Base-by-base conservation (phyloP, 92 coral and sea anemone species). In the Porites evermanni region DNA sequence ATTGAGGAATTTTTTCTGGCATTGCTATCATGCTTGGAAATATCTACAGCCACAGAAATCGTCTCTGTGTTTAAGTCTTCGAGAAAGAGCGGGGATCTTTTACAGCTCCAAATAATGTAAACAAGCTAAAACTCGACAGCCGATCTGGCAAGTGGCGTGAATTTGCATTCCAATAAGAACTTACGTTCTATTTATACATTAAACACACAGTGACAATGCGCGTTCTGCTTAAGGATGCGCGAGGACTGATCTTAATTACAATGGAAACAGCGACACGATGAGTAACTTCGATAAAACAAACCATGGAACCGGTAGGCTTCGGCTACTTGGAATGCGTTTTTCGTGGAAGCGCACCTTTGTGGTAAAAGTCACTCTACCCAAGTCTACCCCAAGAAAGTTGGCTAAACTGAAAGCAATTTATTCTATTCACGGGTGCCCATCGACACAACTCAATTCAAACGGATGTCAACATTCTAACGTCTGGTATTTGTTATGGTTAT, bases 401-500 rank as follows among this genome's bases (percentile, higher is more conserved):
- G 53, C 50, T 66, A 6, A 75, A 50, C 59, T 74, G 17, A 21
- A 29, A 21, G 58, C 29, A 77, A 53, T 44, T 77, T 67, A 64
- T 73, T 83, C 44, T 19, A 4, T 21, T 24, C 32, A 60, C 9
- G 32, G 18, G 53, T 29, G 52, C 50, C 4, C 12, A 14, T 80
- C 21, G 63, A 63, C 87, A 63, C 26, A 72, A 58, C 51, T 63
- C 73, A 73, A 83, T 83, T 73, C 87, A 24, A 44, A 16, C 83
- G 88, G 83, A 85, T 85, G 83, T 85, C 88, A 76, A 77, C 82
- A 66, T 77, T 76, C 17, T 56, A 84, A 74, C 76, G 88, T 70
- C 83, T 85, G 88, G 88, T 68, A 77, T 85, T 85, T 85, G 83
- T 78, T 85, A 78, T 85, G 88, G 88, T 85, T 85, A 85, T 84